Evolutionary conservation across 1,140 invertebrate species (phyloP).

Genomic region (Camponotus vicinus): DNA sequence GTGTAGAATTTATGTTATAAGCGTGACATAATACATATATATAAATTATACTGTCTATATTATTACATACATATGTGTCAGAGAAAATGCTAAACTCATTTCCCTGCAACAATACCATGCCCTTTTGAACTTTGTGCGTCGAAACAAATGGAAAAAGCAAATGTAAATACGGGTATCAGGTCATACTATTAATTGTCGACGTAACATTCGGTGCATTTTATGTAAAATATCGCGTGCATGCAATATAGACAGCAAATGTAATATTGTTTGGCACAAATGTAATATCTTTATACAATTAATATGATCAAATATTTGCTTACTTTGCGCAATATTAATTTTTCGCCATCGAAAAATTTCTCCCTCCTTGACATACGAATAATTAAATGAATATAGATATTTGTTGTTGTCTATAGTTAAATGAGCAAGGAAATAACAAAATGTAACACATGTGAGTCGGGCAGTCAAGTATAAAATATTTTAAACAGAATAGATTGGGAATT

Average conservation of each 20-base stretch:
- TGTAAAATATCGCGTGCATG: background rate
- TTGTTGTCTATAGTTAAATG: background rate
- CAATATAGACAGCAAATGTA: conserved; percentile 27
- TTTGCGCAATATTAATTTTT: conserved; percentile 31
- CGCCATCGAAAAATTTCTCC: background rate
- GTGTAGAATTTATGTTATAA: background rate
- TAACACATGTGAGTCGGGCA: background rate
- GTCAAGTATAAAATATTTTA: background rate
- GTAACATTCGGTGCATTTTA: conserved; percentile 29
- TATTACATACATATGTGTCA: background rate
- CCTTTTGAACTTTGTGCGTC: conserved; percentile 13
- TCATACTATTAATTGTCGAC: conserved; percentile 41
- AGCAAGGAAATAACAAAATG: background rate
- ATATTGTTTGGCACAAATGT: background rate
- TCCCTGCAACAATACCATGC: background rate
- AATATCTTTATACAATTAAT: conserved; percentile 37
- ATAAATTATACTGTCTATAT: conserved; percentile 3
- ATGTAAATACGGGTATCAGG: conserved; percentile 29
- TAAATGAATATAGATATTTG: conserved; percentile 36
- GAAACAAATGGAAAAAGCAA: conserved; percentile 40
- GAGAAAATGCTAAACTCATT: background rate
- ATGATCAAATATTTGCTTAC: conserved; percentile 37
- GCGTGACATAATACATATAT: background rate
- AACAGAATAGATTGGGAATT: background rate
- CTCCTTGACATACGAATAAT: conserved; percentile 15